Percentiles rank a stretch among this genome's conserved stretches.
phyloP scores from a whole-genome alignment of 37 sponge, comb jelly and placozoan species.

The Chondrilla cf. caribensis region DNA sequence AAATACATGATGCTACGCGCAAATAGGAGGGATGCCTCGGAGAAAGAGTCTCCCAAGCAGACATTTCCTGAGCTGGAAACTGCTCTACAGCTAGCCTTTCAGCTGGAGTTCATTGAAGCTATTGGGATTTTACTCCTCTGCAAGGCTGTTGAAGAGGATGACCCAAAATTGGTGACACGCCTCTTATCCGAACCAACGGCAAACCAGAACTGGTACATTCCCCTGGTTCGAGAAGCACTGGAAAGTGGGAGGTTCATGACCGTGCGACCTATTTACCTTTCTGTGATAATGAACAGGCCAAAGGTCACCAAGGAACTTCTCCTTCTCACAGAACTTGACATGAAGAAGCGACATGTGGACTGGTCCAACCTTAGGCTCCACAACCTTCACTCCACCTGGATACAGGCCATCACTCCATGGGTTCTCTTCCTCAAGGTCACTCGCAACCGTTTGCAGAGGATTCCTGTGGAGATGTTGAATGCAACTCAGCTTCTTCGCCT shows the following conservation, averaged over 20 bases:
- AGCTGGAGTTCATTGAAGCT: constrained; percentile 56
- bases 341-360: constrained; percentile 68
- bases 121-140: constrained; percentile 77
- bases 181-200: constrained; percentile 71
- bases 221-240: constrained; percentile 43
- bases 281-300: constrained; percentile 63
- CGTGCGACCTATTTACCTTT: constrained; percentile 67
- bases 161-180: not conserved
- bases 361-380: constrained; percentile 71
- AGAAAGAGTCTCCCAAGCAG: no score
- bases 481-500: constrained; percentile 67
- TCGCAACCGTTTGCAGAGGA: constrained; percentile 59
- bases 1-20: not conserved
- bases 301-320: constrained; percentile 75
- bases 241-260: constrained; percentile 42
- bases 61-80: constrained; percentile 36
- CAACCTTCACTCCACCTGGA: constrained; percentile 63
- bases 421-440: constrained; percentile 67
- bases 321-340: constrained; percentile 65
- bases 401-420: constrained; percentile 82
- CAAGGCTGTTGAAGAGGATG: constrained; percentile 50
- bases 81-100: constrained; percentile 70
- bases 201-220: constrained; percentile 63
- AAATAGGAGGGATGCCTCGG: not conserved
- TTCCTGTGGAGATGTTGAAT: constrained; percentile 49